These are phyloP conservation scores for Ctenodactylus gundi DNA, from an alignment of 2,113 vertebrate genomes.

Conservation along the genomic window DNA sequence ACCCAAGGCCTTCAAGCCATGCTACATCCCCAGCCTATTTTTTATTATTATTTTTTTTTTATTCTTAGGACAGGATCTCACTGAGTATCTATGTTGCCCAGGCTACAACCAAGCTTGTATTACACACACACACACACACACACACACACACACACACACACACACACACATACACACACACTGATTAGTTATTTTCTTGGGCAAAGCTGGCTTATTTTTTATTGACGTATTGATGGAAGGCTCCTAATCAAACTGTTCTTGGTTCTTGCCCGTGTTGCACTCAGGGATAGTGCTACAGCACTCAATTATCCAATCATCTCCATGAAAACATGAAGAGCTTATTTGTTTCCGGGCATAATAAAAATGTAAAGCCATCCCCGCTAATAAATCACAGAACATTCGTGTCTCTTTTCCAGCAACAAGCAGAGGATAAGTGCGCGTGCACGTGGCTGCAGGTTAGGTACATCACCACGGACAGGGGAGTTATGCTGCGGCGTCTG, in stretches of 20 bases:
- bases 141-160: no score
- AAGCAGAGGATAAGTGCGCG: constrained; percentile 42
- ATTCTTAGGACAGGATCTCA: no score
- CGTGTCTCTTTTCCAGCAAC: constrained; percentile 41
- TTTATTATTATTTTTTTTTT: no score
- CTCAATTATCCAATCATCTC: constrained; percentile 55
- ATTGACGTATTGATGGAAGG: no score
- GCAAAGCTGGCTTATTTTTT: no score
- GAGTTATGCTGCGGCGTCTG: constrained; percentile 53
- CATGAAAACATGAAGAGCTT: constrained; percentile 35
- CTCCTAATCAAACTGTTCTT: background rate
- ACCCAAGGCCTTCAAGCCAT: no score
- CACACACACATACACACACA: no score
- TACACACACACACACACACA: no score
- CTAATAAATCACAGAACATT: constrained; percentile 55
- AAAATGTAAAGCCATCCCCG: constrained; percentile 54
- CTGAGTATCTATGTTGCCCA: no score
- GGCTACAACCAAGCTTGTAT: no score
- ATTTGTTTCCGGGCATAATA: constrained; percentile 58
- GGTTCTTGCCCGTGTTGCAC: background rate
- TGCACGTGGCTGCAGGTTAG: constrained; percentile 46
- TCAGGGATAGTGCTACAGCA: background rate
- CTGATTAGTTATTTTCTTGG: background rate
- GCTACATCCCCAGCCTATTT: no score
- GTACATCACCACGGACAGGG: constrained; percentile 65